These are phyloP conservation scores for Coenobita brevimanus DNA, from an alignment of 1,140 invertebrate species.

Conservation along the genomic window DNA sequence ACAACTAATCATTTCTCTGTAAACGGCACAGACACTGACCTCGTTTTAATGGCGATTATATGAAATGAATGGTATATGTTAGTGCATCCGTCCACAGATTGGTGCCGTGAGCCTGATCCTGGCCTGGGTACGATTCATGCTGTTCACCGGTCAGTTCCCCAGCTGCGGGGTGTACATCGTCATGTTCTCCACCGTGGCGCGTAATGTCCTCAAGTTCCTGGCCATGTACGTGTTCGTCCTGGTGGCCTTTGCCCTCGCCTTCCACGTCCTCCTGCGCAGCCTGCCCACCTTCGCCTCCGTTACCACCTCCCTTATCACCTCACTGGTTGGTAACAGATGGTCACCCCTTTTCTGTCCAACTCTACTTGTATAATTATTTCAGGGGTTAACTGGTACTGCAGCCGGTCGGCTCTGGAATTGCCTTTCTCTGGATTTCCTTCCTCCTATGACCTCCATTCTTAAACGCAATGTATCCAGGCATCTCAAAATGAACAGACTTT, in stretches of 20 bases:
- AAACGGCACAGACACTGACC: no score
- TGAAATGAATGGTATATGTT: no score
- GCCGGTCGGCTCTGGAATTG: no score
- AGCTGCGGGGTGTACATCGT: slow-evolving; percentile 69
- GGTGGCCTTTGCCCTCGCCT: slow-evolving; percentile 68
- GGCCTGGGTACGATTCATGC: slow-evolving; percentile 63
- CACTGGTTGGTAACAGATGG: slow-evolving; percentile 69
- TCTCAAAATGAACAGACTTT: no score
- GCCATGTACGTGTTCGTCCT: slow-evolving; percentile 63
- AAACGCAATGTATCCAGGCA: no score
- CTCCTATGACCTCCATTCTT: no score
- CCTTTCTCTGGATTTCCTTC: no score
- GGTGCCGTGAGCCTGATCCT: slow-evolving; percentile 55
- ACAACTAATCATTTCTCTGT: no score
- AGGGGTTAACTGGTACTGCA: no score
- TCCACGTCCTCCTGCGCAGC: slow-evolving; percentile 58
- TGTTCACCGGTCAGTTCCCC: slow-evolving; percentile 68
- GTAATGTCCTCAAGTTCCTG: slow-evolving; percentile 65
- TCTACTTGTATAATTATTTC: no score
- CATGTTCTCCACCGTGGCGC: slow-evolving; percentile 68
- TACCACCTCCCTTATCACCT: slow-evolving; percentile 52
- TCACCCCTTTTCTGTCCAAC: no score
- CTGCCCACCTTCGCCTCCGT: slow-evolving; percentile 42
- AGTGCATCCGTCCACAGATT: slow-evolving; percentile 13
- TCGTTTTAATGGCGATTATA: no score